These are phyloP conservation scores for Seison nebaliae DNA, from an alignment of 1,140 invertebrate genomes.

Conservation along the genomic window DNA sequence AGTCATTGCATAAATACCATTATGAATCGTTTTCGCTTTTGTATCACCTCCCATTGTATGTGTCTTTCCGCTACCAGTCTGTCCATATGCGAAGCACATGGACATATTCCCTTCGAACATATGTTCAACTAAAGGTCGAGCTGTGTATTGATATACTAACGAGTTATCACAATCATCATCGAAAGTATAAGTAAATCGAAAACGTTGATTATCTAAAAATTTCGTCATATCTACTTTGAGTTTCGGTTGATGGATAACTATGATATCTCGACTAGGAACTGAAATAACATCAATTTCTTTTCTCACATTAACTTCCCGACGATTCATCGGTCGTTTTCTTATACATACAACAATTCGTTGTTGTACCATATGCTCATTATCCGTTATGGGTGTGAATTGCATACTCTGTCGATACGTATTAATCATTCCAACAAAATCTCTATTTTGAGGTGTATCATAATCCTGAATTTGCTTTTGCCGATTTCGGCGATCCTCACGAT, in stretches of 20 bases:
- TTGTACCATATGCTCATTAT: slow-evolving; percentile 58
- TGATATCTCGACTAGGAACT: slow-evolving; percentile 68
- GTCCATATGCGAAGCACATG: slow-evolving; percentile 87
- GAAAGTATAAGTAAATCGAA: slow-evolving; percentile 95
- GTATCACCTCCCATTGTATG: slow-evolving; percentile 36
- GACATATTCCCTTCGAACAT: slow-evolving; percentile 87
- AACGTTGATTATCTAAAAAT: slow-evolving; percentile 88
- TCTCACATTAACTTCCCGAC: slow-evolving; percentile 39
- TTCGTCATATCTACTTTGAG: slow-evolving; percentile 91
- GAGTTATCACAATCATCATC: slow-evolving; percentile 82
- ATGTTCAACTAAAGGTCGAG: slow-evolving; percentile 65
- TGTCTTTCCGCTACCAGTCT: slow-evolving; percentile 68
- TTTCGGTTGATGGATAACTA: slow-evolving; percentile 89
- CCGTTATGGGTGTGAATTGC: slow-evolving; percentile 60
- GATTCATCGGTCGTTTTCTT: slow-evolving; percentile 73
- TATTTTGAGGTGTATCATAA: slow-evolving; percentile 80
- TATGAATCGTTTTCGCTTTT: slow-evolving; percentile 27
- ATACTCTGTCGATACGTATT: slow-evolving; percentile 59
- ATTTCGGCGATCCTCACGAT: slow-evolving; percentile 68
- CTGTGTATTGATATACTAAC: slow-evolving; percentile 63
- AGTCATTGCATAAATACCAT: slow-evolving; percentile 36
- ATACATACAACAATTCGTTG: slow-evolving; percentile 96
- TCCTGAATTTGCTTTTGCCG: slow-evolving; percentile 34
- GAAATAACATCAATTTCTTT: slow-evolving; percentile 79
- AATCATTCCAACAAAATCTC: slow-evolving; percentile 90